Evolutionary conservation across 2,888 invertebrate genomes (phyloP), one percentile per base, ranked within the genome.

Genomic region (Dugesia japonica): DNA sequence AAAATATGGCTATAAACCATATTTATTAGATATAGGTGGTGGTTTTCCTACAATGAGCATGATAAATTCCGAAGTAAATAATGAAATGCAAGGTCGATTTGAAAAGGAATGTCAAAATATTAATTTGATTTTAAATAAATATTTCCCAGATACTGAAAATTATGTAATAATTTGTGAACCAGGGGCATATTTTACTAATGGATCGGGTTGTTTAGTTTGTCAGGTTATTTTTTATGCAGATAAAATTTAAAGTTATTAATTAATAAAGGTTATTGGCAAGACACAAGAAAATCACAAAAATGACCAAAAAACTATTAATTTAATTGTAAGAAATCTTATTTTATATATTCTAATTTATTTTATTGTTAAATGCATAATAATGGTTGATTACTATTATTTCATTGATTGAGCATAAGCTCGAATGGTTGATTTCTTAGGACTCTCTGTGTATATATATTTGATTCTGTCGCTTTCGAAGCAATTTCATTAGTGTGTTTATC

Each of bases 81-180:
- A 4, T 13, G 56, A 56, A 13, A 13, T 9, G 4, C 56, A 56
- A 56, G 23, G 4, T 56, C 20, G 17, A 56, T 56, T 56, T 56
- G 56, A n/a, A 4, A 56, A 56, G 7, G 56, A 56, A 56, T 56
- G 56, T n/a, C 56, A 56, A 56, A 56, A 56, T 56, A 56, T 56
- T 9, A 56, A 56, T 56, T 13, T 56, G 56, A 23, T 56, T n/a
- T 56, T 56, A 56, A n/a, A 56, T 56, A 56, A 56, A 56, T 56
- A n/a, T 56, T 56, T 56, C 17, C 56, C 56, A 7, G n/a, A 4
- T 56, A 9, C 56, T 20, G 56, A 56, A n/a, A 56, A 56, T 56
- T 56, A 56, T 56, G 56, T 56, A n/a, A 56, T 56, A 20, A 56
- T 56, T 56, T 56, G 56, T 56, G 56, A 56, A 56, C 56, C 56